Conservation (phyloP, 2,888 invertebrate species). For the Hololepta plana region DNA sequence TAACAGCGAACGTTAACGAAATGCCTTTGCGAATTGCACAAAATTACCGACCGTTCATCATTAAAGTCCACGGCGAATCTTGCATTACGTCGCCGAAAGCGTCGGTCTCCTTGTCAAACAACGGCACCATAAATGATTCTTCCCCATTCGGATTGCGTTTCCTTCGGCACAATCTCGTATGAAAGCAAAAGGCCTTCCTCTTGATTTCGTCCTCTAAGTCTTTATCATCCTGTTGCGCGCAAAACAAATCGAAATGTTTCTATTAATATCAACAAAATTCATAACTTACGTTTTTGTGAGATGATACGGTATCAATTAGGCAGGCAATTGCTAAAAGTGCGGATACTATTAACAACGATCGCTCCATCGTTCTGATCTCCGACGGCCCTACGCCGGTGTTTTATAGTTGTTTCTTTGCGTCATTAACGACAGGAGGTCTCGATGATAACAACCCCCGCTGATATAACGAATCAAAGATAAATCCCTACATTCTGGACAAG, state of each 20-base stretch:
- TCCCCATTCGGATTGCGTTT: conserved; percentile 24
- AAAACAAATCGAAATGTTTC: too few species aligned
- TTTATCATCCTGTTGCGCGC: too few species aligned
- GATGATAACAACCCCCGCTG: conserved; percentile 20
- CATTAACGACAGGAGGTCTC: conserved; percentile 15
- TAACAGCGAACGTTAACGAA: conserved; percentile 5
- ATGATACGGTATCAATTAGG: too few species aligned
- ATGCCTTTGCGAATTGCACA: conserved; percentile 5
- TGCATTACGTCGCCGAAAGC: conserved; percentile 24
- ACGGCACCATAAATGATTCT: conserved; percentile 12
- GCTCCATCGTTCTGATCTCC: conserved; percentile 13
- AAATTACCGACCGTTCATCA: conserved; percentile 15
- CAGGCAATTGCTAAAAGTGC: too few species aligned
- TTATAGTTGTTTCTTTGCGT: conserved; percentile 14
- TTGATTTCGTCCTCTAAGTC: too few species aligned
- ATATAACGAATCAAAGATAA: conserved; percentile 14
- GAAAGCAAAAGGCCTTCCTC: too few species aligned
- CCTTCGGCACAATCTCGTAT: conserved; percentile 32
- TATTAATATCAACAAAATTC: too few species aligned
- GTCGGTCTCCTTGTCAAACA: conserved; percentile 18
- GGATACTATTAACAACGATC: too few species aligned
- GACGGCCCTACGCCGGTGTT: conserved; percentile 10
- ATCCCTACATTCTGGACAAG: too few species aligned
- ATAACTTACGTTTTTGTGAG: too few species aligned
- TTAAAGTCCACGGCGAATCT: conserved; percentile 26